Conservation (phyloP, 2,113 vertebrate species). For the Shinisaurus crocodilurus region DNA sequence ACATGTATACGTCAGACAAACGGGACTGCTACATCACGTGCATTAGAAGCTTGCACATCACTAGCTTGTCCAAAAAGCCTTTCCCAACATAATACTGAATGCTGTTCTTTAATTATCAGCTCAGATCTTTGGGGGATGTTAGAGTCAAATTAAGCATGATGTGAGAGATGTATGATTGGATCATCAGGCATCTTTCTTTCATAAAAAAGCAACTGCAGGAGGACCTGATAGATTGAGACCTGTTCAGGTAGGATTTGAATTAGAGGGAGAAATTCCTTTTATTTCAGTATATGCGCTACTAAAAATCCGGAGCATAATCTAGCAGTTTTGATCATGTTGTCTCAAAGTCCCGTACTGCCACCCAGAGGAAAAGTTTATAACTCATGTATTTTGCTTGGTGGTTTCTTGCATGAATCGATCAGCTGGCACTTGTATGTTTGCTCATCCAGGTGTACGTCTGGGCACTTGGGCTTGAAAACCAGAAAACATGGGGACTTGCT, state of each 20-base stretch:
- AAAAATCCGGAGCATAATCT: no score
- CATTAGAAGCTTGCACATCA: no score
- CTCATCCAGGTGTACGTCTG: fast-evolving
- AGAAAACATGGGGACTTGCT: neutral
- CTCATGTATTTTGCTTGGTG: neutral
- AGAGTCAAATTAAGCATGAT: neutral
- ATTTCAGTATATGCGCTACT: neutral
- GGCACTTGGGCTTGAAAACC: neutral
- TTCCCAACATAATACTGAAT: neutral
- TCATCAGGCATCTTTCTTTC: no score
- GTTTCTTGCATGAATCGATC: neutral
- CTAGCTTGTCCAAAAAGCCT: neutral
- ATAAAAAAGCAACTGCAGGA: no score
- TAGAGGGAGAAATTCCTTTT: neutral
- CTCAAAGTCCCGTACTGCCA: constrained; percentile 23
- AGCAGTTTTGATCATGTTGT: neutral
- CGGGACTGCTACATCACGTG: no score
- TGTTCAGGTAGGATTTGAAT: neutral
- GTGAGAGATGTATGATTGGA: no score
- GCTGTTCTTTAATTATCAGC: neutral
- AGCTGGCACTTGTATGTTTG: neutral
- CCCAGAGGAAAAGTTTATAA: constrained; percentile 33
- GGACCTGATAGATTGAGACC: no score
- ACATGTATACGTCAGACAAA: neutral
- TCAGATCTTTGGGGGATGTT: neutral